Evolutionary conservation across 2,797 vertebrate species (phyloP).

Genomic region (Scomberomorus guttatus): DNA sequence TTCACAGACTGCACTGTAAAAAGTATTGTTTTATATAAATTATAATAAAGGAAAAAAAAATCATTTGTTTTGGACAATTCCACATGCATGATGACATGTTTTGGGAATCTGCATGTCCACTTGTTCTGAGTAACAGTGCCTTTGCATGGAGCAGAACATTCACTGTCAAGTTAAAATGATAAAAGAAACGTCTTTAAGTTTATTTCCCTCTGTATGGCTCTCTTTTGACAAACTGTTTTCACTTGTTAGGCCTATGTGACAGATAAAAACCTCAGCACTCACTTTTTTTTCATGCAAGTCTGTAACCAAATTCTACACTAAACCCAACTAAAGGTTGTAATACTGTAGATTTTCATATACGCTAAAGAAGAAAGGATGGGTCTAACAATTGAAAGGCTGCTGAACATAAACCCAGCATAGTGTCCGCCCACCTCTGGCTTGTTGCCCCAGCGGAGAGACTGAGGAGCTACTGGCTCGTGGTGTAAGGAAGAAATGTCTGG

Average conservation of each 20-base stretch:
- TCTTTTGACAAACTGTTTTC: not conserved
- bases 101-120: not conserved
- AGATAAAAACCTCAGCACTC: not conserved
- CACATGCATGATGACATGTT: not conserved
- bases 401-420: conserved; percentile 64
- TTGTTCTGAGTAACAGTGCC: too few relatives aligned
- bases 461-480: conserved; percentile 83
- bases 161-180: conserved; percentile 2
- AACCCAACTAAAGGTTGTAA: not conserved
- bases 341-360: not conserved
- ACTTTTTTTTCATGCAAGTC: too few relatives aligned
- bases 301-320: not conserved
- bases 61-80: not conserved
- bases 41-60: not conserved
- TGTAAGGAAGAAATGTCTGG: conserved; percentile 88
- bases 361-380: conserved; percentile 43
- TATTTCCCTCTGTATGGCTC: not conserved
- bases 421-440: conserved; percentile 77
- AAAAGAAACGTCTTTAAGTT: not conserved
- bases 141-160: not conserved
- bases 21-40: not conserved
- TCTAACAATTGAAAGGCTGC: conserved; percentile 66
- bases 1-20: not conserved
- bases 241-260: not conserved
- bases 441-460: conserved; percentile 71